phyloP scores from a whole-genome alignment of 1,140 invertebrate species.

The Chionoecetes opilio region DNA sequence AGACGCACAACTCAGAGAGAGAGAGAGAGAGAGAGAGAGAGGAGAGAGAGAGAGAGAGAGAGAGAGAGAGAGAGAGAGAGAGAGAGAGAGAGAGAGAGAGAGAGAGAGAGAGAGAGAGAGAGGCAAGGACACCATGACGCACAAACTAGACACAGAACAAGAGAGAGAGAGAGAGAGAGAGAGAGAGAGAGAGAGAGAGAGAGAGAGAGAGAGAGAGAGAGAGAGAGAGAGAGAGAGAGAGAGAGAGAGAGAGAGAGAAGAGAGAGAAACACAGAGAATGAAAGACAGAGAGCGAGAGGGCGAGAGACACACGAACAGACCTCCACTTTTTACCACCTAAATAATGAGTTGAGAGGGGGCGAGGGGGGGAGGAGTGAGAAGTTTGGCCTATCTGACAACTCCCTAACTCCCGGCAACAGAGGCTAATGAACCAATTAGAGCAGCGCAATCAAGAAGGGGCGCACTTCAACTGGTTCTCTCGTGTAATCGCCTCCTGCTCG shows the following conservation, averaged over 20 bases:
- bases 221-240: constrained; percentile 57
- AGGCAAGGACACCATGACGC: no score
- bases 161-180: constrained; percentile 9
- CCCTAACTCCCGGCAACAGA: constrained; percentile 66
- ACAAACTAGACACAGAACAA: neutral
- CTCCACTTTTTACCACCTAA: constrained; percentile 18
- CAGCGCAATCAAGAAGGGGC: constrained; percentile 74
- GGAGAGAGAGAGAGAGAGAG: neutral
- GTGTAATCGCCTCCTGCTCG: constrained; percentile 73
- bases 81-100: constrained; percentile 13
- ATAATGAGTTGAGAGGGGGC: neutral
- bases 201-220: neutral
- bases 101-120: constrained; percentile 40
- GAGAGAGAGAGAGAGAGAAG: constrained; percentile 50
- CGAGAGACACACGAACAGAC: neutral
- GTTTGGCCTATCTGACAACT: constrained; percentile 73
- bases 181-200: neutral
- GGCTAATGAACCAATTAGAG: constrained; percentile 79
- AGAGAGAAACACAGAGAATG: neutral
- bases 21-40: neutral
- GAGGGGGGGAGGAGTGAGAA: constrained; percentile 51
- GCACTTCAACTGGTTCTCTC: constrained; percentile 74
- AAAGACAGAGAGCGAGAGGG: neutral
- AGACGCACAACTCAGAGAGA: neutral
- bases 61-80: neutral